Base-by-base conservation (phyloP, 2,888 invertebrate genomes). In the Drosophila imparisetae region DNA sequence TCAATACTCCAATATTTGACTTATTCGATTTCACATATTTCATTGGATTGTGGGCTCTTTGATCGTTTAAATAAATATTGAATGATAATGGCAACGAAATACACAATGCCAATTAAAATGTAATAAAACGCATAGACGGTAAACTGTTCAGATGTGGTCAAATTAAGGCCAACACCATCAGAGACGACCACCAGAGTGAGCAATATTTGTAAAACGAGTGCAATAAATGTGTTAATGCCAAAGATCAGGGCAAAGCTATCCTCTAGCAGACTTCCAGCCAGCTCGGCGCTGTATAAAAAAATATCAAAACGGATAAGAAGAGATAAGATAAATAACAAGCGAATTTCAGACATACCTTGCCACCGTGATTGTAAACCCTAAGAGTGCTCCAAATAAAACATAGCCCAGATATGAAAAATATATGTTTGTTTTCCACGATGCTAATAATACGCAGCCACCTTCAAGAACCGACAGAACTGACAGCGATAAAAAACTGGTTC, bases 201-300 rank as follows among this genome's bases (percentile, higher is more conserved):
- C 32, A 97, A 90, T 0, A 97, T 95, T 93, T 98, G 98, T 0
- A 98, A 91, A 0, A 95, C 91, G 3, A 98, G 94, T 3, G 98
- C 97, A 0, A 97, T 73, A 62, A 98, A 95, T 0, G 97, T 98
- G 93, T 98, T 98, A 80, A 98, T 94, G 5, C 98, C 98, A 92
- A 98, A 98, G 78, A 98, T 96, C 8, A 98, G 94, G 1, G 97
- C 98, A 92, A 97, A 98, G 92, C 97, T 97, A 69, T 98, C 97
- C 84, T 96, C 96, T 59, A 95, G 94, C 66, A 98, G 94, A 72
- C 95, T 94, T 78, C 96, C 95, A 0, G 98, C 98, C 66, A 98
- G 96, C 93, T 98, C 97, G 48, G 96, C 96, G 92, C 98, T 98
- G 92, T 72, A 4, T 72, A 5, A 13, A 7, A 52, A 32, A 11